Conservation (phyloP, 1,140 invertebrate species). For the Protaetia brevitarsis region DNA sequence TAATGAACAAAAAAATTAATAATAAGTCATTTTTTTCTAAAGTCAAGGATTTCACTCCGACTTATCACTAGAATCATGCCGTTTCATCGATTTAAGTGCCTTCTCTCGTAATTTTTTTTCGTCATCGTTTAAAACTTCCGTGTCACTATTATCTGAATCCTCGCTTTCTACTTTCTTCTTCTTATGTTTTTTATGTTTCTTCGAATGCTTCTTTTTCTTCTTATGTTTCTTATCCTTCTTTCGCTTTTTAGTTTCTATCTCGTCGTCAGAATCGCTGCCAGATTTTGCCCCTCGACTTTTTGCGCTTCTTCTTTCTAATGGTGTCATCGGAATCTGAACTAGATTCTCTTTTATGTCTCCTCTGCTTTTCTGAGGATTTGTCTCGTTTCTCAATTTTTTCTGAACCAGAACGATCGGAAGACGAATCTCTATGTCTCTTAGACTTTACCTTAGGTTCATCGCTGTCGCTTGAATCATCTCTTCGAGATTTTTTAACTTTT, state of each 20-base stretch:
- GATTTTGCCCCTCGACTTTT: constrained; percentile 43
- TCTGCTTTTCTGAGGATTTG: constrained; percentile 47
- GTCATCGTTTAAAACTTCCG: constrained; percentile 68
- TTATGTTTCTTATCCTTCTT: constrained; percentile 70
- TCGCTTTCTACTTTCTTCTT: constrained; percentile 63
- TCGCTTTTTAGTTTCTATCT: constrained; percentile 65
- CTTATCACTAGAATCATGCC: constrained; percentile 48
- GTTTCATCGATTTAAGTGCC: constrained; percentile 73
- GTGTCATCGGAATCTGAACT: constrained; percentile 60
- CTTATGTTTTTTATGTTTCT: constrained; percentile 66
- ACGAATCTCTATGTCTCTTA: constrained; percentile 47
- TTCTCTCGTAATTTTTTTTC: constrained; percentile 85
- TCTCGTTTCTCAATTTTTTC: constrained; percentile 35
- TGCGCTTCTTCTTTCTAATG: constrained; percentile 42
- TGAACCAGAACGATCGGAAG: constrained; percentile 45
- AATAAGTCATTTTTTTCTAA: constrained; percentile 20
- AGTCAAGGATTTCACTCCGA: constrained; percentile 40
- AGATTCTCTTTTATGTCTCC: constrained; percentile 68
- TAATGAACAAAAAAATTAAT: constrained; percentile 18
- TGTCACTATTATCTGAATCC: constrained; percentile 59
- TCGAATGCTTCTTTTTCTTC: constrained; percentile 65
- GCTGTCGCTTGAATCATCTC: constrained; percentile 56
- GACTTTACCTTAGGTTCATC: constrained; percentile 52
- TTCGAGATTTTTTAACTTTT: constrained; percentile 51
- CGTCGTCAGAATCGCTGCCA: constrained; percentile 57